Base-by-base conservation (phyloP, 2,797 vertebrate species). In the Melanotaenia nigrans region DNA sequence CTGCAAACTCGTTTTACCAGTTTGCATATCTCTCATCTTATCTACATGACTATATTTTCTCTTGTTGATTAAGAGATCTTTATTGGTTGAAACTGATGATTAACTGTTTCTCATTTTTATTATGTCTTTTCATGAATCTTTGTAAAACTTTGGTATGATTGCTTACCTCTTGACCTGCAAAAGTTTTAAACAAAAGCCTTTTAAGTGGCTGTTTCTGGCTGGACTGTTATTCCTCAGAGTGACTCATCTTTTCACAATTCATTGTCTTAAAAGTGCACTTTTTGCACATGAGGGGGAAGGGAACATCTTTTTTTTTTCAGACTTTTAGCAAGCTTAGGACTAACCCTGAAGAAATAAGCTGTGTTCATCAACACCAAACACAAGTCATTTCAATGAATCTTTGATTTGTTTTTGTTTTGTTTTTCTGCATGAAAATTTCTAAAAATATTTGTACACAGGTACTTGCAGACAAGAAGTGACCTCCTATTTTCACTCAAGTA, bases 221-320 rank as follows among this genome's bases (percentile, higher is more conserved):
- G 75, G 88, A 92, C 89, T 92, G 85, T 85, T 90, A 76, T 73
- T 78, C 36, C 73, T 87, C 68, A 67, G 80, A 71, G 81, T 75
- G 87, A 86, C 64, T 87, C 74, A 76, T 79, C 60, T 65, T 78
- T 75, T 82, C 18, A 53, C 60, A 83, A 84, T 75, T 83, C 59
- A 40, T 87, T 28, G 61, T 76, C 78, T 71, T 86, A 73, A 84
- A 94, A 94, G 91, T 94, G 93, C 92, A 93, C 93, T 94, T 94
- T 92, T 83, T 85, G 45, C 74, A 80, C 61, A 68, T 66, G 61
- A 49, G 63, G 49, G 32, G 53, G 4, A 28, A 18, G 28, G 40
- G 65, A 40, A 22, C 16, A 2, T 40, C 78, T 53, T 83, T 76
- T 77, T 76, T 77, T 83, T 76, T 77, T 60, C 65, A 73, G 45